Base-by-base conservation (phyloP, 2,888 invertebrate species). In the Diadegma fenestrale region DNA sequence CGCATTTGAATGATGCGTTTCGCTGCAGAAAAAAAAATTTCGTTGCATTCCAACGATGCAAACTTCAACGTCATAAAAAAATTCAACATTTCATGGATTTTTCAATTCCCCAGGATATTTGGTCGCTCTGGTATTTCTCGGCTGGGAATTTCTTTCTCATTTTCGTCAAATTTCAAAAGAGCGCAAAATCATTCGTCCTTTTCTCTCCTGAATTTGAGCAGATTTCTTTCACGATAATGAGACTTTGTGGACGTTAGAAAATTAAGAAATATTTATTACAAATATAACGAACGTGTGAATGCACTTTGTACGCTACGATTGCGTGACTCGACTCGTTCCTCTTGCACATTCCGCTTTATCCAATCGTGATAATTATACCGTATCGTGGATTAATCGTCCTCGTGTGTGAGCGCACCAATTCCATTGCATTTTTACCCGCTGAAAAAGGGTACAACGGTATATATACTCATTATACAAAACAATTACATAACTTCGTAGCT, bases 141-240 rank as follows among this genome's bases (percentile, higher is more conserved):
- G 93, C 43, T 90, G 92, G 43, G 96, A 96, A 91, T 94, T 94
- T 86, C 88, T 94, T 5, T 94, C 94, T 90, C 91, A 94, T 82
- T 93, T 92, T 77, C 94, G 94, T 69, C 93, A 93, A 87, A 85
- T 90, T 26, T 89, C 92, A 22, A 94, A 92, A 87, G 94, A 95
- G 86, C 93, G 94, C 54, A 94, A 94, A 89, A 90, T 95, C 43
- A 94, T 95, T 85, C 95, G 94, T 83, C 95, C 95, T n/a, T 95
- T 95, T 89, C 92, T 94, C 51, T 90, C 87, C 17, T 88, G 64
- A 86, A 58, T 26, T 58, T 12, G 0, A 8, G 8, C 6, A 12
- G 33, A 5, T 19, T 71, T 5, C n/a, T n/a, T 6, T 5, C 8
- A 1, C 0, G 33, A 51, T 19, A 19, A 12, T 22, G 5, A 2